phyloP scores from a whole-genome alignment of 2,113 vertebrate genomes.

The Hippocampus guttulatus region DNA sequence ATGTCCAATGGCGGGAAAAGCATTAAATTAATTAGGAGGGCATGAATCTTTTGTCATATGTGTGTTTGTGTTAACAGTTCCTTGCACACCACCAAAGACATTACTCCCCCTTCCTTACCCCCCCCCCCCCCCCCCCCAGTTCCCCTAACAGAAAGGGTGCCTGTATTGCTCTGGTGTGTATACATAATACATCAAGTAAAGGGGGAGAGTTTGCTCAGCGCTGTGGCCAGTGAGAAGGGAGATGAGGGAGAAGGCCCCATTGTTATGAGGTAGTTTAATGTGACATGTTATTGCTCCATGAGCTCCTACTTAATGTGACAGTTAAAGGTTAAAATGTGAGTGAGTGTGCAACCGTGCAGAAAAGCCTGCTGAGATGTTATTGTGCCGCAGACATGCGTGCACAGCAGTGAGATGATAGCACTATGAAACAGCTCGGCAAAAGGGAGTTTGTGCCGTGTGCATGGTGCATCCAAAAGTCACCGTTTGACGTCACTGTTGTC shows the following conservation, averaged over 20 bases:
- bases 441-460: neutral
- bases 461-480: neutral
- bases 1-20: too few species aligned
- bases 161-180: neutral
- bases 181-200: conserved; percentile 10
- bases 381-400: conserved; percentile 37
- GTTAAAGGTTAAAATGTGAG: conserved; percentile 61
- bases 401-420: neutral
- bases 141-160: neutral
- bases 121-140: neutral
- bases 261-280: conserved; percentile 55
- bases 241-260: conserved; percentile 28
- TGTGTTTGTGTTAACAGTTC: too few species aligned
- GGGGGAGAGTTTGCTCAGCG: neutral
- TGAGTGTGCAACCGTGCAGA: conserved; percentile 60
- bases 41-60: too few species aligned
- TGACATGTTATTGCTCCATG: conserved; percentile 42
- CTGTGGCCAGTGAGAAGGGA: neutral
- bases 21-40: too few species aligned
- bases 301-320: conserved; percentile 45
- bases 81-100: neutral
- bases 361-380: conserved; percentile 59
- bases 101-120: neutral
- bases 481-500: conserved; percentile 2
- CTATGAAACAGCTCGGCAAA: neutral